phyloP scores from a whole-genome alignment of 2,797 vertebrate species.

The Cetoscarus ocellatus region DNA sequence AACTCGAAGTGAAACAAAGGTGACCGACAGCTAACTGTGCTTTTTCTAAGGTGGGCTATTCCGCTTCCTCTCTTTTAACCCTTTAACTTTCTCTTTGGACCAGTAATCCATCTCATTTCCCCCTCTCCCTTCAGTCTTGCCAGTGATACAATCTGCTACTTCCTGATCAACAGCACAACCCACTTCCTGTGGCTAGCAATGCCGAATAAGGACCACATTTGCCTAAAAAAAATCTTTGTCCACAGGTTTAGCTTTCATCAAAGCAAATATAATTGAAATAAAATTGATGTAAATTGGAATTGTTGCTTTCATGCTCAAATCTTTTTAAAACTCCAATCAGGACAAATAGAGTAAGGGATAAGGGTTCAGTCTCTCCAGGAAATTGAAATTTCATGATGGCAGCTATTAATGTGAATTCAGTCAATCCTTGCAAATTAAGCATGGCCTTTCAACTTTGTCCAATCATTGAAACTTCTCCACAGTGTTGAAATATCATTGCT shows the following conservation, averaged over 20 bases:
- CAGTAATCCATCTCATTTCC: constrained; percentile 71
- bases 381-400: too few species aligned
- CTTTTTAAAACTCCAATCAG: too few species aligned
- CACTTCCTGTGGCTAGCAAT: constrained; percentile 82
- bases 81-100: constrained; percentile 32
- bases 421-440: too few species aligned
- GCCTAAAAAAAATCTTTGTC: constrained; percentile 47
- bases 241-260: neutral
- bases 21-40: constrained; percentile 19
- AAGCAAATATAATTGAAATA: neutral
- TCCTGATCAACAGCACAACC: constrained; percentile 83
- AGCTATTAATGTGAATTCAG: too few species aligned
- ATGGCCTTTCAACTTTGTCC: too few species aligned
- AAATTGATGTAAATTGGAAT: too few species aligned
- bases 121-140: constrained; percentile 67
- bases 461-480: too few species aligned
- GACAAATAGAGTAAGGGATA: too few species aligned
- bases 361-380: too few species aligned
- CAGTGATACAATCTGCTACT: constrained; percentile 83
- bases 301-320: too few species aligned
- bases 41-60: constrained; percentile 27
- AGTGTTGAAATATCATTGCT: too few species aligned
- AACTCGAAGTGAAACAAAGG: neutral
- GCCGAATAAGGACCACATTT: constrained; percentile 79
- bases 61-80: constrained; percentile 47